phyloP scores from a whole-genome alignment of 2,888 invertebrate species.

The Drosophila lutescens region DNA sequence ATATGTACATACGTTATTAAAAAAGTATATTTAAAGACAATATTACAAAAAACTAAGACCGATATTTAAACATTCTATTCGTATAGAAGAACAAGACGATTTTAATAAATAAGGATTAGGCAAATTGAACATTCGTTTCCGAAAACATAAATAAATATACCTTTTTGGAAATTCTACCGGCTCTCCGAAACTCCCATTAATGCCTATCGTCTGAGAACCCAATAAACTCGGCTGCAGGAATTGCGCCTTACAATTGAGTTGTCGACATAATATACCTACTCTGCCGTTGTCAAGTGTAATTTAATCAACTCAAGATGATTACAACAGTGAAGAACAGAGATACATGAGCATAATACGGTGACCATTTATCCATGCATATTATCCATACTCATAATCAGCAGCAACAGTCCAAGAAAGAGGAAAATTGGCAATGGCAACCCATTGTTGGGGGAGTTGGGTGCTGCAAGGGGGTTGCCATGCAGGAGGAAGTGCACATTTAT shows the following conservation, averaged over 20 bases:
- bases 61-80: no score
- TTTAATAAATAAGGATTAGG: no score
- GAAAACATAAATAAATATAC: no score
- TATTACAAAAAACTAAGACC: no score
- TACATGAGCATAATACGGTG: slow-evolving; percentile 27
- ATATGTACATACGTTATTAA: neutral
- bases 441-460: slow-evolving; percentile 11
- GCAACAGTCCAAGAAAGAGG: slow-evolving; percentile 16
- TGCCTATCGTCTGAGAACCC: slow-evolving; percentile 10
- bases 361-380: slow-evolving; percentile 16
- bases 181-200: neutral
- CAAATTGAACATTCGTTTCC: no score
- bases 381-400: slow-evolving; percentile 14
- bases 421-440: slow-evolving; percentile 56
- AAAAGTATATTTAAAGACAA: neutral
- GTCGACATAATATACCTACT: slow-evolving; percentile 2
- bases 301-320: slow-evolving; percentile 71
- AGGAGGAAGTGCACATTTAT: slow-evolving; percentile 62
- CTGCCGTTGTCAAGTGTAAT: slow-evolving; percentile 57
- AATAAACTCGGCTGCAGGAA: slow-evolving; percentile 18
- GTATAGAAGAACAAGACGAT: no score
- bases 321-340: slow-evolving; percentile 52
- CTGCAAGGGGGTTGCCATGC: slow-evolving; percentile 8
- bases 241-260: slow-evolving; percentile 29
- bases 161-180: no score